Percentiles rank a stretch among this genome's conserved stretches.
Conservation (phyloP, 2,888 invertebrate genomes). For the Iphiclides podalirius region DNA sequence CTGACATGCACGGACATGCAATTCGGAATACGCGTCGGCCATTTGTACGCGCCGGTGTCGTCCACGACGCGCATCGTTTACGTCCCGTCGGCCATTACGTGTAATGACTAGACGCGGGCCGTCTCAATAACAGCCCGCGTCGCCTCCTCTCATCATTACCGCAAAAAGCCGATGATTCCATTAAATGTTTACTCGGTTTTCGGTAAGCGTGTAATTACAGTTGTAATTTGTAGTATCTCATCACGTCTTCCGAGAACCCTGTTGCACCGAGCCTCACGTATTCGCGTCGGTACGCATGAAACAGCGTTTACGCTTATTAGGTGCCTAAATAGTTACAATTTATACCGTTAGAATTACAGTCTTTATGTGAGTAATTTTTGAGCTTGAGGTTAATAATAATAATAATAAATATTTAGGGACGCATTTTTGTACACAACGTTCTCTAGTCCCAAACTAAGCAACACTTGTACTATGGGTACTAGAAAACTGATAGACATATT, state of each 20-base stretch:
- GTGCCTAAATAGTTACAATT: too few relatives aligned
- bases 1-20: neutral
- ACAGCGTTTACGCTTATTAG: too few relatives aligned
- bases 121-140: slow-evolving; percentile 5
- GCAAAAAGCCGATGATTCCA: slow-evolving; percentile 6
- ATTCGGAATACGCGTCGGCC: neutral
- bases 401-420: too few relatives aligned
- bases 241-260: neutral
- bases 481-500: too few relatives aligned
- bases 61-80: slow-evolving; percentile 8
- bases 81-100: slow-evolving; percentile 12
- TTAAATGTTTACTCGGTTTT: slow-evolving; percentile 6
- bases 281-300: too few relatives aligned
- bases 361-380: too few relatives aligned
- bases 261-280: too few relatives aligned
- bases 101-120: slow-evolving; percentile 15
- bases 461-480: too few relatives aligned
- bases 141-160: neutral
- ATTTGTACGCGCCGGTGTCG: slow-evolving; percentile 2
- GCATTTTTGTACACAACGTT: too few relatives aligned
- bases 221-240: neutral
- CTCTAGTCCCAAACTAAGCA: too few relatives aligned
- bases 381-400: too few relatives aligned
- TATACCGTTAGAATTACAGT: too few relatives aligned
- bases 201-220: slow-evolving; percentile 1